phyloP scores from a whole-genome alignment of 2,797 vertebrate species.

The Lindbergichthys nudifrons region DNA sequence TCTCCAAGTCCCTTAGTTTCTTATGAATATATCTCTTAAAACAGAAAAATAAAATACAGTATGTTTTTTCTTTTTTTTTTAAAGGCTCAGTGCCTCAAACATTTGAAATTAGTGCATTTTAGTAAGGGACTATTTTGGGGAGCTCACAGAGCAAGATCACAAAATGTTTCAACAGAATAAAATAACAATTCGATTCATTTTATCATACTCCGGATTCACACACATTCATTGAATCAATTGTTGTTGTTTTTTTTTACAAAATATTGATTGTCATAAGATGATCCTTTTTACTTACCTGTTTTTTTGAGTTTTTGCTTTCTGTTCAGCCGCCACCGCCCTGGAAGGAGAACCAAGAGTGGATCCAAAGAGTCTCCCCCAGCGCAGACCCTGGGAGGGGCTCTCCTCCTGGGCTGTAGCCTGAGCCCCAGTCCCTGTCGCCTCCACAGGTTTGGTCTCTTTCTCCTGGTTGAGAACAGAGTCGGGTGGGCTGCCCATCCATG shows the following conservation, averaged over 20 bases:
- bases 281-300: conserved; percentile 33
- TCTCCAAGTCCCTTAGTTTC: not conserved
- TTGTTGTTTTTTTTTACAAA: no score
- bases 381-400: conserved; percentile 76
- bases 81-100: no score
- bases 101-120: no score
- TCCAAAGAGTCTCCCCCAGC: conserved; percentile 95
- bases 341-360: conserved; percentile 76
- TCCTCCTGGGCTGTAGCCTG: conserved; percentile 49
- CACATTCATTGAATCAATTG: no score
- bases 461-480: conserved; percentile 90
- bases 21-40: not conserved
- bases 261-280: not conserved
- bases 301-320: conserved; percentile 71
- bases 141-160: no score
- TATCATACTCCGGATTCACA: no score
- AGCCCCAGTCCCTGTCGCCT: conserved; percentile 10
- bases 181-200: no score
- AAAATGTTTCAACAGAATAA: no score
- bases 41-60: no score
- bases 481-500: conserved; percentile 97
- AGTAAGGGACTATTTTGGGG: no score
- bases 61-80: no score
- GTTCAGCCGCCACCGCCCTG: conserved; percentile 81
- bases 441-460: conserved; percentile 68